phyloP scores from a whole-genome alignment of 92 coral and sea anemone species.

The Parazoanthus swiftii region DNA sequence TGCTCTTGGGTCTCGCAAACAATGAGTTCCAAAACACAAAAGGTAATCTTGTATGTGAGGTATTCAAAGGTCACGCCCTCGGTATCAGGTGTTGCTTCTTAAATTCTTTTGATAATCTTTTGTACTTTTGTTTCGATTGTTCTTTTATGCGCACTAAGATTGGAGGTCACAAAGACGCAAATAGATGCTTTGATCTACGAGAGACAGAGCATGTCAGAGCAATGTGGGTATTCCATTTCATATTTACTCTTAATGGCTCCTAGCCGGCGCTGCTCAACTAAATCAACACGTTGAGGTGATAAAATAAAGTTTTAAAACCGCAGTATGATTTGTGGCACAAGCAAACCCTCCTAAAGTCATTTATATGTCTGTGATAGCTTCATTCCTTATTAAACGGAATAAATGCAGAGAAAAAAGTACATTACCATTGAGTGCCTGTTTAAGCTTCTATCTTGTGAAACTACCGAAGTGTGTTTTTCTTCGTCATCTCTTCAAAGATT shows the following conservation, averaged over 20 bases:
- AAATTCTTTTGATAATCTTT: background rate
- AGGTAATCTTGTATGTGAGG: background rate
- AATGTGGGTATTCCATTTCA: background rate
- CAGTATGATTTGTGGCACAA: too few relatives aligned
- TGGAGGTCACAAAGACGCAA: background rate
- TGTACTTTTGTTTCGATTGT: constrained; percentile 15
- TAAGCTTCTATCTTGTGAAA: too few relatives aligned
- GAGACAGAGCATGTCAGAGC: background rate
- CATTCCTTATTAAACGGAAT: too few relatives aligned
- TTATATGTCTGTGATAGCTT: too few relatives aligned
- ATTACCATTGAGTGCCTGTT: too few relatives aligned
- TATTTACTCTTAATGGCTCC: background rate
- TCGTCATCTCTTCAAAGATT: too few relatives aligned
- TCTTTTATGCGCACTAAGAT: background rate
- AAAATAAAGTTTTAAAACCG: too few relatives aligned
- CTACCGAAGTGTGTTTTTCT: too few relatives aligned
- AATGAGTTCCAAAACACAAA: constrained; percentile 5
- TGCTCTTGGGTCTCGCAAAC: background rate
- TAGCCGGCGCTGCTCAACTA: background rate
- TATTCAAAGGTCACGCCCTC: constrained; percentile 15
- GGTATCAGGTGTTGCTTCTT: background rate
- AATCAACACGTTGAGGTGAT: background rate
- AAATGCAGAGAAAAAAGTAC: too few relatives aligned
- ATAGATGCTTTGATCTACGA: background rate
- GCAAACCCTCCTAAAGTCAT: too few relatives aligned